Evolutionary conservation across 1,140 invertebrate species (phyloP).

Genomic region (Drosophila nannoptera): DNA sequence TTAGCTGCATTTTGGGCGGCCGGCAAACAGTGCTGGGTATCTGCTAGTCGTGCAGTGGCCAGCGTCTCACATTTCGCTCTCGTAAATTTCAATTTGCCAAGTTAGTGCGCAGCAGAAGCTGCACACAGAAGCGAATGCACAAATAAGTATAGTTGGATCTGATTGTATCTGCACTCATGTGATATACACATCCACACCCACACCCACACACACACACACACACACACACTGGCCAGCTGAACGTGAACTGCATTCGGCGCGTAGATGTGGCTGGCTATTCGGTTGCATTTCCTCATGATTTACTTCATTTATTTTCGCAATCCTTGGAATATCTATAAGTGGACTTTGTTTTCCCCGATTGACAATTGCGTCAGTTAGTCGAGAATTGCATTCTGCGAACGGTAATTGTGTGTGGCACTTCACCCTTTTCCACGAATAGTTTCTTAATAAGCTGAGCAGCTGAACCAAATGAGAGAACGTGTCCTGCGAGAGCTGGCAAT

Average conservation of each 20-base stretch:
- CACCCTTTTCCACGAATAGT: neutral
- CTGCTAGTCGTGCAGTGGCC: neutral
- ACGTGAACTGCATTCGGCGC: neutral
- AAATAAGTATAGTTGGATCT: constrained; percentile 6
- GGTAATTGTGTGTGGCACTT: neutral
- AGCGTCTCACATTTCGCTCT: constrained; percentile 29
- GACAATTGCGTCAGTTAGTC: constrained; percentile 41
- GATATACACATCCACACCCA: constrained; percentile 11
- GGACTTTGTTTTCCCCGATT: constrained; percentile 40
- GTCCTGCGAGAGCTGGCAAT: too few relatives aligned
- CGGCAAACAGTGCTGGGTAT: neutral
- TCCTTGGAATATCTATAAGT: constrained; percentile 44
- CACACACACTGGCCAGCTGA: too few relatives aligned
- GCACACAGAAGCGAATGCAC: constrained; percentile 5
- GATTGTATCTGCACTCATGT: constrained; percentile 17
- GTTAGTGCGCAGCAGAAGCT: constrained; percentile 30
- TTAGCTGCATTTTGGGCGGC: too few relatives aligned
- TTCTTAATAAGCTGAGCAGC: too few relatives aligned
- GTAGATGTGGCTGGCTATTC: constrained; percentile 33
- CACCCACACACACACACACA: too few relatives aligned
- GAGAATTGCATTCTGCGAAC: neutral
- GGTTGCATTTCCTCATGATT: constrained; percentile 54
- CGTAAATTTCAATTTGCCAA: constrained; percentile 63
- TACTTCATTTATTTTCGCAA: constrained; percentile 40
- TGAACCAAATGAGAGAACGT: too few relatives aligned